Conservation (phyloP, 2,797 vertebrate genomes). For the Hafferia zeledoni region DNA sequence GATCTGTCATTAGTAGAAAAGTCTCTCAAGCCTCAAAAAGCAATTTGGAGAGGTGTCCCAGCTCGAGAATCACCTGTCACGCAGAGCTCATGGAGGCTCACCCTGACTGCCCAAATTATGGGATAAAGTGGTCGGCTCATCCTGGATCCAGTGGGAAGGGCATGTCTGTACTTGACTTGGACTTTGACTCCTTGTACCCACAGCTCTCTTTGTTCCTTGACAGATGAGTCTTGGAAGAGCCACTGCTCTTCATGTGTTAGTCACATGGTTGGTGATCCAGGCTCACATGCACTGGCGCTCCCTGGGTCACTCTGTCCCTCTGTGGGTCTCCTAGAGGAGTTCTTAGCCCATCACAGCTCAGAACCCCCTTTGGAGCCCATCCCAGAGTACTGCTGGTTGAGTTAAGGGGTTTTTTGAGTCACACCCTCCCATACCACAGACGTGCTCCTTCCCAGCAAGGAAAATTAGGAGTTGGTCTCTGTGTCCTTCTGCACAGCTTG, state of each 20-base stretch:
- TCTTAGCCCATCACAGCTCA: neutral
- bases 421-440: neutral
- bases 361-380: neutral
- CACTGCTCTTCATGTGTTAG: fast-evolving
- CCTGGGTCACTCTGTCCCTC: neutral
- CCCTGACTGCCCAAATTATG: fast-evolving
- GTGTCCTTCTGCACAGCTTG: neutral
- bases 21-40: neutral
- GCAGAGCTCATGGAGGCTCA: neutral
- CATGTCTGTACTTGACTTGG: neutral
- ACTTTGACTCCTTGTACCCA: neutral
- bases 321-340: neutral
- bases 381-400: neutral
- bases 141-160: neutral
- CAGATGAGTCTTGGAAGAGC: neutral
- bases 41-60: neutral
- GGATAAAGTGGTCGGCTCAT: neutral
- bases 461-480: neutral
- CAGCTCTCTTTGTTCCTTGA: neutral
- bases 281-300: neutral
- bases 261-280: neutral
- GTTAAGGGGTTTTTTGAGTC: neutral
- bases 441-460: neutral
- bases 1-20: neutral
- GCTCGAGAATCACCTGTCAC: neutral